Conservation (phyloP, 2,113 vertebrate genomes). For the Girardinichthys multiradiatus region DNA sequence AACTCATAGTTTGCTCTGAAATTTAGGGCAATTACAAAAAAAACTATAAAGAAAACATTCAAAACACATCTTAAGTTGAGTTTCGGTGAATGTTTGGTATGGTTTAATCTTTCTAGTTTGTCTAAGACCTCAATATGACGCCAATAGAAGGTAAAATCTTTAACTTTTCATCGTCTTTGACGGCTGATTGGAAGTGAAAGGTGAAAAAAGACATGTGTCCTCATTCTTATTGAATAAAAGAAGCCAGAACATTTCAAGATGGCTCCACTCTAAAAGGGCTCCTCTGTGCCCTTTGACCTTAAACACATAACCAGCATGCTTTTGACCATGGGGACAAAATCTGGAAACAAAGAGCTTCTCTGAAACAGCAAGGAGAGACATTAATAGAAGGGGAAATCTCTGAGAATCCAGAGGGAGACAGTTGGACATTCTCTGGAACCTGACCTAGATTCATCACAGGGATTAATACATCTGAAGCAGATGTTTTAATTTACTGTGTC, state of each 20-base stretch:
- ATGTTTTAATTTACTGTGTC: background rate
- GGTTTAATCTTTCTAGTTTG: no score
- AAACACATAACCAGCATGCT: slow-evolving; percentile 3
- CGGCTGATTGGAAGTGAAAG: no score
- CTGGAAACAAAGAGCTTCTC: slow-evolving; percentile 43
- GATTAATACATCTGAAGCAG: slow-evolving; percentile 17
- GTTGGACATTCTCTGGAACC: slow-evolving; percentile 22
- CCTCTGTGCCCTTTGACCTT: slow-evolving; percentile 3
- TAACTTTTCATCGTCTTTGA: background rate
- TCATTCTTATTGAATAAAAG: background rate
- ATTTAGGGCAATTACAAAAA: no score
- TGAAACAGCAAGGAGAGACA: slow-evolving; percentile 23
- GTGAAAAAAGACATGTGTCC: background rate
- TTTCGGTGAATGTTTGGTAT: no score
- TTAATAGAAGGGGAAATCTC: slow-evolving; percentile 44
- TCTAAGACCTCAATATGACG: no score
- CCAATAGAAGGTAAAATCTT: background rate
- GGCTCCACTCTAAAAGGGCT: background rate
- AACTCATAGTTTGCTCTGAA: no score
- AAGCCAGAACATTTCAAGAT: background rate
- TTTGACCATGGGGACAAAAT: slow-evolving; percentile 9
- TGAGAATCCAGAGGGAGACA: slow-evolving; percentile 34
- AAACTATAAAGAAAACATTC: no score
- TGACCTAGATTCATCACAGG: slow-evolving; percentile 8
- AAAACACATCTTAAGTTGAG: no score